phyloP scores from a whole-genome alignment of 2,888 invertebrate species.

The Neoitamus cyanurus region DNA sequence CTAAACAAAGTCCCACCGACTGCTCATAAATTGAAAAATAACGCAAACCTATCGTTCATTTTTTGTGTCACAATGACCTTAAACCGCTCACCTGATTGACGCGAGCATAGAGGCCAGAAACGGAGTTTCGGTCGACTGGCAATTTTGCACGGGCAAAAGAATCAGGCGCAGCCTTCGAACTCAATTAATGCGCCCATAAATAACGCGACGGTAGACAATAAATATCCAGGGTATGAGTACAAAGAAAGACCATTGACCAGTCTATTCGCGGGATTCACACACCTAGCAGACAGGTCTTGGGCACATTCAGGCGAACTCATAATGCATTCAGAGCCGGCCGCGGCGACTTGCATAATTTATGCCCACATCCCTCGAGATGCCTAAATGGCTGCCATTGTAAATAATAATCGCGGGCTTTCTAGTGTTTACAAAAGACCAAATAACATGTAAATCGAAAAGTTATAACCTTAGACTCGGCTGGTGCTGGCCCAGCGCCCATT shows the following conservation, averaged over 20 bases:
- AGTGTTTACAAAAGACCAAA: conserved; percentile 50
- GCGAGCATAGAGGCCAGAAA: not conserved
- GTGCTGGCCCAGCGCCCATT: not conserved
- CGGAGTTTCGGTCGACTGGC: not conserved
- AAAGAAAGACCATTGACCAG: conserved; percentile 33
- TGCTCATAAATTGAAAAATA: not conserved
- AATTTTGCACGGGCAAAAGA: conserved; percentile 1
- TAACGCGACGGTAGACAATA: conserved; percentile 53
- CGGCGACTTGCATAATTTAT: conserved; percentile 47
- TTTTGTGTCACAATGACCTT: not conserved
- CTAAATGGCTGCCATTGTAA: conserved; percentile 48
- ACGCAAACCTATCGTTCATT: not conserved
- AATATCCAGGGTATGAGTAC: conserved; percentile 44
- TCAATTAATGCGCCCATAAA: conserved; percentile 55
- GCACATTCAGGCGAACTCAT: not conserved
- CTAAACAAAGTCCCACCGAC: not conserved
- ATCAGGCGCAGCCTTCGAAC: conserved; percentile 45
- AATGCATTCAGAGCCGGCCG: conserved; percentile 2
- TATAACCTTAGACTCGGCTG: conserved; percentile 39
- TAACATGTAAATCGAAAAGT: conserved; percentile 50
- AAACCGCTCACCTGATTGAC: not conserved
- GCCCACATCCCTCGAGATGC: conserved; percentile 47
- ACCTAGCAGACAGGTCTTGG: conserved; percentile 21
- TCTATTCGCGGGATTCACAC: conserved; percentile 42
- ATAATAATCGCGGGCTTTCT: conserved; percentile 48